Conservation (phyloP, 2,888 invertebrate species). For the Mantis religiosa region DNA sequence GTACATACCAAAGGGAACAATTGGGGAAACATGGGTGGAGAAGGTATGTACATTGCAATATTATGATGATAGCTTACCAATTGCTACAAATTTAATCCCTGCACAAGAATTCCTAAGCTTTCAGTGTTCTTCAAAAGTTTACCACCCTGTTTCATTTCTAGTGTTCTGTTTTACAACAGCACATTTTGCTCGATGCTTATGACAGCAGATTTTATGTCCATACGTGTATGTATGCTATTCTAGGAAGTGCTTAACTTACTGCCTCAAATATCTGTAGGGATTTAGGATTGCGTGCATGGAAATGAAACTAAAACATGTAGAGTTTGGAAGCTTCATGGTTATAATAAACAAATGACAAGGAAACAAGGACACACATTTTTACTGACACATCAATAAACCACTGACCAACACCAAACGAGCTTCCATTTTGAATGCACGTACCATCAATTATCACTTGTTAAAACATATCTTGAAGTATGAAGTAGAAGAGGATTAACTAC, state of each 20-base stretch:
- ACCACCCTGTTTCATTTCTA: neutral
- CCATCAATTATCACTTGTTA: no score
- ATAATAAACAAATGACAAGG: no score
- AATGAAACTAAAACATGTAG: no score
- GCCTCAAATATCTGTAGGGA: no score
- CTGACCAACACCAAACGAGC: no score
- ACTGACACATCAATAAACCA: no score
- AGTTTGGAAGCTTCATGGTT: no score
- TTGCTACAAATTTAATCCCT: neutral
- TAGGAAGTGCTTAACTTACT: neutral
- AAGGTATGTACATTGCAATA: slow-evolving; percentile 61
- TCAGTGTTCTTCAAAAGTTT: neutral
- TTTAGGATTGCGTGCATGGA: no score
- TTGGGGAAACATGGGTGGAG: slow-evolving; percentile 83
- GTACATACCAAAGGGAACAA: slow-evolving; percentile 35
- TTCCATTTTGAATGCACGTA: no score
- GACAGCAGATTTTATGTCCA: neutral
- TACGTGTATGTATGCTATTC: neutral
- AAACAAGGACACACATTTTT: no score
- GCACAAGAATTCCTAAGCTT: neutral
- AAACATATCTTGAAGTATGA: no score
- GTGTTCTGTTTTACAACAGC: neutral
- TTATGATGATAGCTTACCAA: neutral
- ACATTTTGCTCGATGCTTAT: neutral
- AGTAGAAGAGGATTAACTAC: no score